Base-by-base conservation (phyloP, 2,888 invertebrate species). In the Oscheius sp. region DNA sequence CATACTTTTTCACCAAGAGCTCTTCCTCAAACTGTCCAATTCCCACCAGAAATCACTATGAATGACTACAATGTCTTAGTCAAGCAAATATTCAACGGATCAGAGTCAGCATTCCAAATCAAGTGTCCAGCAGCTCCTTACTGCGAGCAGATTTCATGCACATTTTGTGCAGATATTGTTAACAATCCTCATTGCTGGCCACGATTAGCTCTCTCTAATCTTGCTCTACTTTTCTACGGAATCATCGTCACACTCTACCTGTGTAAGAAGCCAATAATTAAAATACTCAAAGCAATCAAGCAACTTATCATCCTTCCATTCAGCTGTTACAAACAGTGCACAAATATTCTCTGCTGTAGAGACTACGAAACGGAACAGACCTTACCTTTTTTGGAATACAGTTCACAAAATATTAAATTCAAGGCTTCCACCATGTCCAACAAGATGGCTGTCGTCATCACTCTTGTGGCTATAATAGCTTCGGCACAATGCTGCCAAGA, bases 81-180 rank as follows among this genome's bases (percentile, higher is more conserved):
- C 3, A 41, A 41, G 20, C 20, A 14, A 12, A 14, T 41, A 3
- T 6, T 6, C 5, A 12, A 12, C 3, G 3, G 20, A 3, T 6
- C 3, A 6, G 41, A 41, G 20, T 6, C 4, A 4, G 3, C 50
- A 17, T 4, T n/a, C 50, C n/a, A 14, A 2, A 6, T n/a, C 9
- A 3, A n/a, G 2, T 50, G 50, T 50, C 24, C 3, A 4, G 6
- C 50, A 3, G 24, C 4, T 12, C 50, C 50, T 2, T 50, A 6
- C 30, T 50, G 50, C 30, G 50, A 50, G 20, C 50, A 50, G 24
- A 50, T 50, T 26, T 8, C 50, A 3, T 50, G 50, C 17, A 50
- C 50, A 3, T 3, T 50, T 3, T 50, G 50, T 24, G 6, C 47
- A 9, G 22, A 20, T 20, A 12, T 47, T 12, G 6, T 47, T 9